Evolutionary conservation across 2,888 invertebrate species (phyloP), one percentile per base, ranked within the genome.

Genomic region (Ceraclea dissimilis): DNA sequence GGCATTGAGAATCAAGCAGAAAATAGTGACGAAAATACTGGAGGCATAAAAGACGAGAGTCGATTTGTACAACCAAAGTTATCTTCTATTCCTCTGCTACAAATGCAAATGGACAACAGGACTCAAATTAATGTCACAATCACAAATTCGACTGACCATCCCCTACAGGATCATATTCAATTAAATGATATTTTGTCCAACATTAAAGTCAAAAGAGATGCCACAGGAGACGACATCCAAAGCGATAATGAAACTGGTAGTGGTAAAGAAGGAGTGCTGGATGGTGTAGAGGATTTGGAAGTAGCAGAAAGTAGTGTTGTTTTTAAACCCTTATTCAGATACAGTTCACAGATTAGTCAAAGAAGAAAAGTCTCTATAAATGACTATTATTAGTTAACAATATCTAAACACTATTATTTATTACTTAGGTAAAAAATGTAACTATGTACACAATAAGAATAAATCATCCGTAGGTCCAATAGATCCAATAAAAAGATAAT

Each of bases 271-370:
- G n/a, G 22, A 22, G 26, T 46, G 6, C 19, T 51, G 46, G 26
- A 57, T 20, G 39, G 16, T 8, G 48, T 57, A 4, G 31, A 47
- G 0, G 62, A 62, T 49, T 44, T 62, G 44, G 58, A 59, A 31
- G 39, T 54, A 2, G 62, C 62, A 8, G 62, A 59, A 31, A 62
- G 60, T n/a, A 62, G 46, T 46, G 13, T 62, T 4, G 49, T 60
- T 5, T 62, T 60, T 33, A 53, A 53, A 49, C 62, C 62, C 1
- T 34, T 62, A 10, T 62, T 62, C 31, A 57, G 60, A 5, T 62
- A 59, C 48, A 57, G 59, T 33, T 59, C 62, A 8, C 59, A 62
- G 18, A 43, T 58, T 22, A 57, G 60, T 10, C 54, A 58, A 49
- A 26, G 51, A 44, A 57, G 49, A 52, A 54, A 50, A 52, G 39